phyloP scores from a whole-genome alignment of 1,140 invertebrate genomes.

The Meteorus sp. region DNA sequence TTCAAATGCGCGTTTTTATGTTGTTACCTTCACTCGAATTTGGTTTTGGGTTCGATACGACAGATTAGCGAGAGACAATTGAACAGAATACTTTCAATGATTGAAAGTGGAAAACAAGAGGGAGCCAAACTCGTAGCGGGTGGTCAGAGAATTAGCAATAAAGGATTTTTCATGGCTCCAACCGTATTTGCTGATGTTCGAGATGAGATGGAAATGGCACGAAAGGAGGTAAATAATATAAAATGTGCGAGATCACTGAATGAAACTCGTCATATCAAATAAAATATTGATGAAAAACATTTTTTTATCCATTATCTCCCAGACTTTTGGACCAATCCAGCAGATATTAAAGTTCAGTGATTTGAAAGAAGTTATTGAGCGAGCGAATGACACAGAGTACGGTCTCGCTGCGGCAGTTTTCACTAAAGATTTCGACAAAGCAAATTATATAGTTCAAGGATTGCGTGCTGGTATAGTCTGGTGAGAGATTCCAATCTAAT shows the following conservation, averaged over 20 bases:
- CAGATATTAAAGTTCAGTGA: constrained; percentile 92
- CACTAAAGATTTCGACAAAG: constrained; percentile 85
- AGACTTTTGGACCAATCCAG: constrained; percentile 98
- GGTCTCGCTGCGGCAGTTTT: constrained; percentile 91
- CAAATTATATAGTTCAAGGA: constrained; percentile 75
- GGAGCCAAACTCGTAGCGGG: constrained; percentile 86
- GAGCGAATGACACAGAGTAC: constrained; percentile 89
- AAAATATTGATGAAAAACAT: no score
- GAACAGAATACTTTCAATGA: constrained; percentile 81
- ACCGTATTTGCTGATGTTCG: constrained; percentile 94
- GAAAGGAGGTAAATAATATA: constrained; percentile 82
- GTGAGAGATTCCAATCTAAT: no score
- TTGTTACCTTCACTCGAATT: no score
- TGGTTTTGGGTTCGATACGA: no score
- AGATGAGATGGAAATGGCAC: constrained; percentile 92
- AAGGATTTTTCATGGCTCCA: constrained; percentile 91
- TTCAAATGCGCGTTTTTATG: no score
- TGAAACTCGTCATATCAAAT: constrained; percentile 14
- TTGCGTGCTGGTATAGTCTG: constrained; percentile 91
- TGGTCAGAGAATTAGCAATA: constrained; percentile 71
- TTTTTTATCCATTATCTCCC: no score
- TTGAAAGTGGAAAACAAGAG: constrained; percentile 83
- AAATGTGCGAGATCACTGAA: no score
- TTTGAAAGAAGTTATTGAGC: constrained; percentile 85
- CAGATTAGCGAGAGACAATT: constrained; percentile 88